These are phyloP conservation scores for Sminthurides aquaticus DNA, from an alignment of 2,888 invertebrate genomes.

Conservation along the genomic window DNA sequence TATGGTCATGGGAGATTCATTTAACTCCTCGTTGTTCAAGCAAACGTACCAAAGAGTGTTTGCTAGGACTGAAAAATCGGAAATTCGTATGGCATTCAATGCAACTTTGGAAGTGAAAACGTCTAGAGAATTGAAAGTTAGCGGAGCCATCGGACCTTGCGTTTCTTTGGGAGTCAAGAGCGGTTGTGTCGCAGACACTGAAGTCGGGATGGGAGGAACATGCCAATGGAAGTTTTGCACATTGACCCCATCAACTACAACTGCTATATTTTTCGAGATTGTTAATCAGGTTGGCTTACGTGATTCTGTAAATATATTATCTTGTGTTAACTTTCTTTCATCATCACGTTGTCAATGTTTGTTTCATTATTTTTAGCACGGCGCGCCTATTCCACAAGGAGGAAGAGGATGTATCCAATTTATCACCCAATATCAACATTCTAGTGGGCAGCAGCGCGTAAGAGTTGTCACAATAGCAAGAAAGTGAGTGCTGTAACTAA, in stretches of 20 bases:
- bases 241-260: constrained; percentile 82
- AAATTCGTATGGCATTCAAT: constrained; percentile 97
- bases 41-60: constrained; percentile 99
- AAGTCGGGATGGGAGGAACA: constrained; percentile 95
- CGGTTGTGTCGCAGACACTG: constrained; percentile 87
- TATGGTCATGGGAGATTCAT: constrained; percentile 99
- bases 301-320: neutral
- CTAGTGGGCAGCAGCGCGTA: constrained; percentile 87
- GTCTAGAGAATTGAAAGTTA: constrained; percentile 85
- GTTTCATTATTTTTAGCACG: constrained; percentile 59
- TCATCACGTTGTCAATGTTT: constrained; percentile 1
- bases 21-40: constrained; percentile 96
- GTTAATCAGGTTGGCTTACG: constrained; percentile 57
- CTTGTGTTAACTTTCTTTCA: neutral
- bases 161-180: constrained; percentile 88
- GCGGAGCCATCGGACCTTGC: constrained; percentile 93
- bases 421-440: constrained; percentile 96
- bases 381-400: constrained; percentile 88
- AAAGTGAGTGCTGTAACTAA: constrained; percentile 56
- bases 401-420: constrained; percentile 96
- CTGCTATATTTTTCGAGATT: constrained; percentile 94
- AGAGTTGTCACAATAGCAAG: constrained; percentile 95
- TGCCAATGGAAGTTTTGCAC: constrained; percentile 98
- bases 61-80: constrained; percentile 67
- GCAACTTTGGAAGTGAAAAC: constrained; percentile 95